Conservation (phyloP, 2,888 invertebrate genomes). For the Philonicus albiceps region DNA sequence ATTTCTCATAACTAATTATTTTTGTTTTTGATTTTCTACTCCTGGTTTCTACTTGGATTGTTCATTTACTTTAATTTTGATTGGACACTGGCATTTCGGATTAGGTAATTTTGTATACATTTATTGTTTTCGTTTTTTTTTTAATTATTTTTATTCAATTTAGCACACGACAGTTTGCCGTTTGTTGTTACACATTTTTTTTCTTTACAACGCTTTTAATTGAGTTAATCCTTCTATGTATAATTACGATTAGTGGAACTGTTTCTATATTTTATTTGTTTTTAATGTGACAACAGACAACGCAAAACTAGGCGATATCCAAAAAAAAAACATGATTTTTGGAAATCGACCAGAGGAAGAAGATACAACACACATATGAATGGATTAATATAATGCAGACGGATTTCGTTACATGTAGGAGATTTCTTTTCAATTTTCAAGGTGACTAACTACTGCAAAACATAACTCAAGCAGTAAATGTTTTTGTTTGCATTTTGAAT, state of each 20-base stretch:
- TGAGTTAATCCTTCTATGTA: neutral
- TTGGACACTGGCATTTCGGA: neutral
- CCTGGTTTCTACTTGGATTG: neutral
- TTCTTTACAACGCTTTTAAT: neutral
- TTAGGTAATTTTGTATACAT: neutral
- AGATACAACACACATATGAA: neutral
- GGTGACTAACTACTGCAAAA: neutral
- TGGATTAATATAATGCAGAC: slow-evolving; percentile 18
- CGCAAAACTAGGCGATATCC: neutral
- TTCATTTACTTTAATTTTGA: neutral
- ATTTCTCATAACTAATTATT: neutral
- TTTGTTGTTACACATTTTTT: neutral
- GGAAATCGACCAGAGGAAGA: neutral
- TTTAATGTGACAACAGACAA: slow-evolving; percentile 15
- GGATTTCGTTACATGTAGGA: neutral
- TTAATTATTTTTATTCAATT: neutral
- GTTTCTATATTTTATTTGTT: neutral
- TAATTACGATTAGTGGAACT: neutral
- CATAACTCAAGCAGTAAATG: neutral
- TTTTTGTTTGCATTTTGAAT: neutral
- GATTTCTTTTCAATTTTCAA: neutral
- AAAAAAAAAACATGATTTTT: neutral
- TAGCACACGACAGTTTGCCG: neutral
- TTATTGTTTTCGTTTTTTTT: neutral
- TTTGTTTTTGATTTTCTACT: neutral